Base-by-base conservation (phyloP, 2,797 vertebrate species). In the Sphaeramia orbicularis region DNA sequence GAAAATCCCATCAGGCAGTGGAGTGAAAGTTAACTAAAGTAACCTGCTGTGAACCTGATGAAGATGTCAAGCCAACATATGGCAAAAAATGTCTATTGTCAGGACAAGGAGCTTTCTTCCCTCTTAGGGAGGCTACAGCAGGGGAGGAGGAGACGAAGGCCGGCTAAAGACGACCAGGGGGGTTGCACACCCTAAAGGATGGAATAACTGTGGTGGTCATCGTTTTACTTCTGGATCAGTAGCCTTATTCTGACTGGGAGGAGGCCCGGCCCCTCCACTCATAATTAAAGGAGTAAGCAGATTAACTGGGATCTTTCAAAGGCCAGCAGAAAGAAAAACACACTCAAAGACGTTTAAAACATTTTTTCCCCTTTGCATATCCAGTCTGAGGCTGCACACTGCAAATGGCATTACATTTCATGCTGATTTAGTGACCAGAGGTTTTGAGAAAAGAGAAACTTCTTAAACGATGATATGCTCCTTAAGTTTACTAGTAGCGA, bases 1-100 rank as follows among this genome's bases (percentile, higher is more conserved):
- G 96, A 97, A 98, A 99, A 99, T 99, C 96, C 96, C 94, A 95
- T 97, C 94, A 97, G 92, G 94, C 97, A 96, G 93, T 97, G 94
- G 93, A 96, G 95, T 98, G 98, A 97, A 97, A 97, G 96, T 94
- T 95, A 94, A 96, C 96, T 95, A 96, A 97, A 94, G 95, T 94
- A 93, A 90, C 98, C 97, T 94, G 96, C 95, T 94, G 97, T 95
- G 97, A 97, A 96, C 95, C 96, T 97, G 96, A 98, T 97, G 96
- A 97, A 97, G 96, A 98, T 93, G 96, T 96, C 95, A 96, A 96
- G 93, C 91, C 94, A 96, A 96, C 97, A 97, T 96, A 98, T 92
- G 96, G 96, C 93, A 91, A 93, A 89, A 97, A 95, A 96, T 93
- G 93, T 94, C 94, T 92, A 95, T 96, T 98, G 96, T 96, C 95